Evolutionary conservation across 2,797 vertebrate species (phyloP), one percentile per base, ranked within the genome.

Genomic region (Dipus sagitta): DNA sequence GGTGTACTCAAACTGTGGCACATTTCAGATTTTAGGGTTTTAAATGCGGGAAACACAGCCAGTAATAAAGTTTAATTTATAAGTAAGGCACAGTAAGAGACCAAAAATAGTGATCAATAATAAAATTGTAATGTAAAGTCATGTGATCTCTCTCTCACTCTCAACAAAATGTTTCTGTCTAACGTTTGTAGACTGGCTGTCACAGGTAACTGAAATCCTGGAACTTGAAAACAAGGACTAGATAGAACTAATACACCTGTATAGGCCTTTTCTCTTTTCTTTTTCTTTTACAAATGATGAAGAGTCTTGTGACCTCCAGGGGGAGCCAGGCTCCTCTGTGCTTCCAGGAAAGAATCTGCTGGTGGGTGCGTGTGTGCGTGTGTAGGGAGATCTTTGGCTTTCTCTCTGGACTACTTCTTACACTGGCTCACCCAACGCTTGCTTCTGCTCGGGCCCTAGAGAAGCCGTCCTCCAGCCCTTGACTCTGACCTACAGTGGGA

Each of bases 331-430:
- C 8, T 62, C 68, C 65, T 84, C 42, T 34, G 10, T 20, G 62
- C 42, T 64, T 1, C 13, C 4, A 18, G 62, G 14, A 34, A 2
- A 18, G 2, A 17, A 2, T n/a, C n/a, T 68, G 23, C 1, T 0
- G 6, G 20, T 4, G 3, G 2, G 18, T n/a, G 28, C 5, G 8
- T 38, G 20, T 4, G 3, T 3, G 18, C 21, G 28, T 6, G 8
- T 38, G 30, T 54, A 9, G 52, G 47, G 26, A 58, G 10, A 28
- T 34, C 34, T 23, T 26, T 7, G 17, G 38, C 30, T 3, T 68
- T 70, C 24, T 68, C 12, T 3, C 32, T 38, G 4, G 21, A 64
- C 17, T 14, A 24, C 14, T 54, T 54, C 47, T 62, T 68, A 52
- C 30, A 32, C n/a, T 23, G 17, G 47, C 38, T 60, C 10, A 14